Evolutionary conservation across 2,113 vertebrate genomes (phyloP).

Genomic region (Eleginops maclovinus): DNA sequence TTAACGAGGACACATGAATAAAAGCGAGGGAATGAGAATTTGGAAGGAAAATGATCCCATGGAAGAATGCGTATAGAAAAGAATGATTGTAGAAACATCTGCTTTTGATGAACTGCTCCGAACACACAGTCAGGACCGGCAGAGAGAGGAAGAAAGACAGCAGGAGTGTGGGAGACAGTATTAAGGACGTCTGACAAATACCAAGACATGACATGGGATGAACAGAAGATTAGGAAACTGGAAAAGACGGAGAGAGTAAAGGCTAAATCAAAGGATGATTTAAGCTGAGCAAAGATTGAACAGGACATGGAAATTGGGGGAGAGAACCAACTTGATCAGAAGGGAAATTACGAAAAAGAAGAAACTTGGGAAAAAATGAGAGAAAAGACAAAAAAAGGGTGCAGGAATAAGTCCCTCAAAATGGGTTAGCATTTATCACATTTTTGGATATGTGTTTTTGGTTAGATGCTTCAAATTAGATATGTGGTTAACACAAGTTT

Average conservation of each 20-base stretch:
- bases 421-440: too few species aligned
- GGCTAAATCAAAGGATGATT: slow-evolving; percentile 2
- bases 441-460: too few species aligned
- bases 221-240: background rate
- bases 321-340: too few species aligned
- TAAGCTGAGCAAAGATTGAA: background rate
- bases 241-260: background rate
- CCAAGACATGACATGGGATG: background rate
- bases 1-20: slow-evolving; percentile 4
- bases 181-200: background rate
- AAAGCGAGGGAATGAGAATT: slow-evolving; percentile 27
- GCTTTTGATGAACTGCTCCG: slow-evolving; percentile 39
- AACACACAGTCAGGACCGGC: background rate
- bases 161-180: background rate
- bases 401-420: too few species aligned
- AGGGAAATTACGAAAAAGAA: background rate
- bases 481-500: too few species aligned
- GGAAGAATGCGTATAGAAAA: slow-evolving; percentile 26
- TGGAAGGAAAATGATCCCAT: slow-evolving; percentile 37
- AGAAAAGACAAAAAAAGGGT: background rate
- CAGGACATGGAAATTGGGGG: too few species aligned
- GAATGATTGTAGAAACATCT: slow-evolving; percentile 42
- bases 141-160: background rate
- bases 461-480: too few species aligned
- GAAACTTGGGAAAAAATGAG: background rate